These are phyloP conservation scores for Sinonovacula constricta DNA, from an alignment of 1,140 invertebrate species.

Conservation along the genomic window DNA sequence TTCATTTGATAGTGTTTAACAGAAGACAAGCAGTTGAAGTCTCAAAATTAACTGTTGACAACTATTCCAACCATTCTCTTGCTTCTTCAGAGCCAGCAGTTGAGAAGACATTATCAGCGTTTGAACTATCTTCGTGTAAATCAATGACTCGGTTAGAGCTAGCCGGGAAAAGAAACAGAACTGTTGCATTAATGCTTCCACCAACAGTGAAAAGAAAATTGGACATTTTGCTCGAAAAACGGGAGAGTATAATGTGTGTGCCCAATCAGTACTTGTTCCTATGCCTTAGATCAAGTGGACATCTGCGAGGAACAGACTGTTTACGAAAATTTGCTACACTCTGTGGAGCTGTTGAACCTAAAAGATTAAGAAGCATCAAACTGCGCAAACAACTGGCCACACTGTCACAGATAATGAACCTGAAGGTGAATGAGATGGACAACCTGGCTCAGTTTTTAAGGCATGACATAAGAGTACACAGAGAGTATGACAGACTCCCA, in stretches of 20 bases:
- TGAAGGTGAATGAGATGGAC: conserved; percentile 56
- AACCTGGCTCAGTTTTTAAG: conserved; percentile 59
- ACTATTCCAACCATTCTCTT: not conserved
- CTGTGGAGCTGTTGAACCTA: not conserved
- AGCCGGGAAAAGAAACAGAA: conserved; percentile 5
- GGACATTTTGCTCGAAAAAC: too few relatives aligned
- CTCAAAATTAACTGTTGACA: conserved; percentile 13
- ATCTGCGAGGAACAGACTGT: not conserved
- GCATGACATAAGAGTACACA: conserved; percentile 60
- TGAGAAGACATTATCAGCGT: conserved; percentile 8
- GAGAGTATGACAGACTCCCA: conserved; percentile 61
- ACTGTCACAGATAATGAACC: conserved; percentile 26
- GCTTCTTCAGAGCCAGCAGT: conserved; percentile 9
- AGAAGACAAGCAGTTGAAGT: not conserved
- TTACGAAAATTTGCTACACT: not conserved
- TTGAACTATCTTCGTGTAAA: not conserved
- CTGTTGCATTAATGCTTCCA: too few relatives aligned
- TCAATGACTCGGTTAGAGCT: conserved; percentile 10
- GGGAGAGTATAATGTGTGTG: too few relatives aligned
- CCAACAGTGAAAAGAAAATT: too few relatives aligned
- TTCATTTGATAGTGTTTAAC: conserved; percentile 1
- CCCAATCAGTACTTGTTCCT: too few relatives aligned
- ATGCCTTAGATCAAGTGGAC: too few relatives aligned
- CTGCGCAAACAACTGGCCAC: conserved; percentile 24
- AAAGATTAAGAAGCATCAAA: not conserved